phyloP scores from a whole-genome alignment of 2,888 invertebrate species.

The Chymomyza amoena region DNA sequence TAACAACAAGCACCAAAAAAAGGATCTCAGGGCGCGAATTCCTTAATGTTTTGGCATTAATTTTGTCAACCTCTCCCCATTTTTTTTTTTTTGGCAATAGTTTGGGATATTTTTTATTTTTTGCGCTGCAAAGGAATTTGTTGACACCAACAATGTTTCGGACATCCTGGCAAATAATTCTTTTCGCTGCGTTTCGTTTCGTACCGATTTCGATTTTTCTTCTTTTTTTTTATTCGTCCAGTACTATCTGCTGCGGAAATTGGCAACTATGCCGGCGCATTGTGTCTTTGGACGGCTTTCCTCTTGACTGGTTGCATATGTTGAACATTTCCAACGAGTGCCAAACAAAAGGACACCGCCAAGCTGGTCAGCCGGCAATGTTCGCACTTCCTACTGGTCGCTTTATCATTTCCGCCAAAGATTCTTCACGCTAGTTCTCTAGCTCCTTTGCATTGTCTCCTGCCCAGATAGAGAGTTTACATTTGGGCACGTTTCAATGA shows the following conservation, averaged over 20 bases:
- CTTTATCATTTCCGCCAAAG: slow-evolving; percentile 61
- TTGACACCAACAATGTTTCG: slow-evolving; percentile 76
- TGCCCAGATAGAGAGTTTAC: slow-evolving; percentile 29
- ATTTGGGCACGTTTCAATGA: slow-evolving; percentile 61
- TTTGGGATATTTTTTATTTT: slow-evolving; percentile 42
- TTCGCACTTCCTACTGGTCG: slow-evolving; percentile 53
- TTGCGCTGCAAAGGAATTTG: slow-evolving; percentile 72
- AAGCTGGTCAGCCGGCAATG: slow-evolving; percentile 61
- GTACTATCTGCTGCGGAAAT: slow-evolving; percentile 59
- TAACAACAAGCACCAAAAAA: slow-evolving; percentile 7
- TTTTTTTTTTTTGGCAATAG: slow-evolving; percentile 30
- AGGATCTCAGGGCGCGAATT: neutral
- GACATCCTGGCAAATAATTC: slow-evolving; percentile 73
- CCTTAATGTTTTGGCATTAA: slow-evolving; percentile 57
- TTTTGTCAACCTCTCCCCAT: slow-evolving; percentile 37
- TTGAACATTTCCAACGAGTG: slow-evolving; percentile 31
- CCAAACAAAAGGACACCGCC: slow-evolving; percentile 43
- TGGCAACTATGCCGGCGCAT: slow-evolving; percentile 67
- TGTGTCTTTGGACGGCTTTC: slow-evolving; percentile 58
- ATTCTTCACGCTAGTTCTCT: slow-evolving; percentile 33
- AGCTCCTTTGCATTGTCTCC: slow-evolving; percentile 29
- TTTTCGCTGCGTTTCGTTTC: slow-evolving; percentile 30
- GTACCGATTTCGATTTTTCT: too few species aligned
- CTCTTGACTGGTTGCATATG: slow-evolving; percentile 75
- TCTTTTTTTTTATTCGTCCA: too few species aligned